phyloP scores from a whole-genome alignment of 2,888 invertebrate species.

The Melinaea menophilus region DNA sequence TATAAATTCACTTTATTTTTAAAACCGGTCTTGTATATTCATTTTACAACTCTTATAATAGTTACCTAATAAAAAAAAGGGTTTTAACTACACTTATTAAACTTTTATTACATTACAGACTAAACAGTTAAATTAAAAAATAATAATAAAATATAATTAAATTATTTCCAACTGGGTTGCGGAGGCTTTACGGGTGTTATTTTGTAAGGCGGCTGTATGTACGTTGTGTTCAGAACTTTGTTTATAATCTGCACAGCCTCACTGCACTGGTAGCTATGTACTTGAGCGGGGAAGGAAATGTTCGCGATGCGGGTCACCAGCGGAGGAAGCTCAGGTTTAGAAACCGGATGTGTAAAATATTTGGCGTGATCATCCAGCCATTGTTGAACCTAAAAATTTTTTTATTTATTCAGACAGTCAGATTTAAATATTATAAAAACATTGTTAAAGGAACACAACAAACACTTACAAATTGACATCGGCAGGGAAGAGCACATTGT shows the following conservation, averaged over 20 bases:
- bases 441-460: too few species aligned
- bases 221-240: constrained; percentile 19
- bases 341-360: constrained; percentile 30
- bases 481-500: constrained; percentile 21
- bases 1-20: too few species aligned
- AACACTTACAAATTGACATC: constrained; percentile 29
- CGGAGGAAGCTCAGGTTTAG: not conserved
- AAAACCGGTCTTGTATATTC: too few species aligned
- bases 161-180: constrained; percentile 5
- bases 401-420: too few species aligned
- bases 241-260: constrained; percentile 8
- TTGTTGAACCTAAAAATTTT: constrained; percentile 34
- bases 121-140: too few species aligned
- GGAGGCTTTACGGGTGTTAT: constrained; percentile 27
- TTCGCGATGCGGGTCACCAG: constrained; percentile 6
- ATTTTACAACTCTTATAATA: too few species aligned
- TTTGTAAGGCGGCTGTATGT: constrained; percentile 25
- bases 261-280: constrained; percentile 17
- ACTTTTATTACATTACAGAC: too few species aligned
- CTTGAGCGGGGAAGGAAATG: constrained; percentile 19
- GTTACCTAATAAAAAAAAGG: too few species aligned
- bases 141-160: not conserved
- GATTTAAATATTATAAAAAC: too few species aligned
- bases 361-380: constrained; percentile 40
- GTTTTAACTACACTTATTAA: too few species aligned